phyloP scores from a whole-genome alignment of 2,888 invertebrate species.

The Drosophila pegasa region DNA sequence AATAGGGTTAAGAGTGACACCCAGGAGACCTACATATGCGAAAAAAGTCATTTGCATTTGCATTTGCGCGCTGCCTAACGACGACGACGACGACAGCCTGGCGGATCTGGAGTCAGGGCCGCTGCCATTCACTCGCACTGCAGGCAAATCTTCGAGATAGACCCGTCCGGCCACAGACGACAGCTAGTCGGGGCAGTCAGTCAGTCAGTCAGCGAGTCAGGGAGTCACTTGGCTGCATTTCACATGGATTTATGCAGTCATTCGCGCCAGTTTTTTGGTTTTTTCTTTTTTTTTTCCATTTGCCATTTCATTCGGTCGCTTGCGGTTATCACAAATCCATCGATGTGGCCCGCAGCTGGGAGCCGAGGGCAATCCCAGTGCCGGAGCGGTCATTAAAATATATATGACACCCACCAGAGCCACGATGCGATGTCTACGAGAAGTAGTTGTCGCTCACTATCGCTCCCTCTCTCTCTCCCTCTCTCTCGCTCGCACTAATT shows the following conservation, averaged over 20 bases:
- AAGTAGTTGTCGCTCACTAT: slow-evolving; percentile 5
- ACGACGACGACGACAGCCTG: slow-evolving; percentile 36
- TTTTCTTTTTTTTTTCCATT: slow-evolving; percentile 2
- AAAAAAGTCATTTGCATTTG: slow-evolving; percentile 74
- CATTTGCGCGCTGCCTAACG: slow-evolving; percentile 57
- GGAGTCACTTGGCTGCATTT: slow-evolving; percentile 60
- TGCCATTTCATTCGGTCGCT: slow-evolving; percentile 65
- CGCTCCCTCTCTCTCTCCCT: slow-evolving; percentile 14
- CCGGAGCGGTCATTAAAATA: slow-evolving; percentile 68
- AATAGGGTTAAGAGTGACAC: slow-evolving; percentile 80
- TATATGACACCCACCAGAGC: slow-evolving; percentile 76
- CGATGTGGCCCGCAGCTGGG: slow-evolving; percentile 50
- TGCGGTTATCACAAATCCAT: slow-evolving; percentile 61
- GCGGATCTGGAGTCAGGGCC: slow-evolving; percentile 25
- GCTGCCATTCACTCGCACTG: slow-evolving; percentile 37
- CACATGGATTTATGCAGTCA: slow-evolving; percentile 80
- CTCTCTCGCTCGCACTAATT: slow-evolving; percentile 24
- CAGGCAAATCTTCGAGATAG: slow-evolving; percentile 51
- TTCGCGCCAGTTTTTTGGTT: slow-evolving; percentile 65
- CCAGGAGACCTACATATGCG: slow-evolving; percentile 77
- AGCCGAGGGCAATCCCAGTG: slow-evolving; percentile 14
- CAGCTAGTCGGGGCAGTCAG: slow-evolving; percentile 35
- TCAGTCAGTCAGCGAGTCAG: slow-evolving; percentile 37
- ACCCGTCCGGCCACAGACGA: slow-evolving; percentile 18
- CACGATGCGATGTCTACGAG: slow-evolving; percentile 41